phyloP scores from a whole-genome alignment of 2,113 vertebrate genomes.

The Mesembrinibis cayennensis region DNA sequence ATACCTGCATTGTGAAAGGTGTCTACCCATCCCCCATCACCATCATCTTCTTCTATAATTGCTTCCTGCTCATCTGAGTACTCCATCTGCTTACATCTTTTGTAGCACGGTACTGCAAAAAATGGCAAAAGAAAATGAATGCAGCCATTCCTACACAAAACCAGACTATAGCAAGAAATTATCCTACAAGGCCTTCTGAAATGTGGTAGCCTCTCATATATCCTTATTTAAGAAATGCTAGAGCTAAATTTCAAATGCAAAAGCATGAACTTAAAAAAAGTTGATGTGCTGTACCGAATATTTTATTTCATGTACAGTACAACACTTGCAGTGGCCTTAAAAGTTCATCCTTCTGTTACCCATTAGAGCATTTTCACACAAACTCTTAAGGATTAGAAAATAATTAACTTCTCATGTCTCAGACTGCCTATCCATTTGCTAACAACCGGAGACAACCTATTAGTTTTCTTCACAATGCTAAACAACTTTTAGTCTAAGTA shows the following conservation, averaged over 20 bases:
- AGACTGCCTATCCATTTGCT: background rate
- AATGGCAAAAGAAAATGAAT: background rate
- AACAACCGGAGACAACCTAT: background rate
- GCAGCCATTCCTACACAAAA: background rate
- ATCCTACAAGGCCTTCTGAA: background rate
- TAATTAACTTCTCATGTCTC: background rate
- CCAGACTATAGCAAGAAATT: background rate
- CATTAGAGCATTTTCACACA: background rate
- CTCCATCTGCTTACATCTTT: constrained; percentile 99
- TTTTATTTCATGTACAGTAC: background rate
- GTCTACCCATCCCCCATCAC: constrained; percentile 98
- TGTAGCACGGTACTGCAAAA: constrained; percentile 92
- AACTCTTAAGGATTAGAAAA: background rate
- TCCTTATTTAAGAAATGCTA: background rate
- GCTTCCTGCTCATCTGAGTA: constrained; percentile 97
- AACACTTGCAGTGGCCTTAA: background rate
- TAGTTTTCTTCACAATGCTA: background rate
- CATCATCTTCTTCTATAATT: constrained; percentile 99
- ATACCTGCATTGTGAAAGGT: constrained; percentile 94
- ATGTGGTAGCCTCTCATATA: background rate
- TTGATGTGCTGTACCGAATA: background rate
- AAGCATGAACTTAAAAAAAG: background rate
- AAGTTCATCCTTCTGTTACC: background rate
- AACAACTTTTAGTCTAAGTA: background rate
- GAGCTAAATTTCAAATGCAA: background rate